These are phyloP conservation scores for Alcis repandata DNA, from an alignment of 2,888 invertebrate genomes.

Conservation along the genomic window DNA sequence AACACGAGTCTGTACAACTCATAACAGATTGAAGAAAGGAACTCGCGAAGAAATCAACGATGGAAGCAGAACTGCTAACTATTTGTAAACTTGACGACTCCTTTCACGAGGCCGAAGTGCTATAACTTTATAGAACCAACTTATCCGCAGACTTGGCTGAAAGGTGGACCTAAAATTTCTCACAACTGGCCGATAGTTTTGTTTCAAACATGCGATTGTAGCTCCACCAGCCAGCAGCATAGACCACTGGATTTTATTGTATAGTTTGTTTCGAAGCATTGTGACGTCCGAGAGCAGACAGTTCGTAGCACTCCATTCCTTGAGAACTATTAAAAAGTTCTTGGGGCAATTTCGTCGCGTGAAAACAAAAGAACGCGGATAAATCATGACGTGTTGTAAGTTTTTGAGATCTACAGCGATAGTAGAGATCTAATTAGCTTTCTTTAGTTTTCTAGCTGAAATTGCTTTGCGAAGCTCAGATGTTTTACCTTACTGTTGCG, in stretches of 20 bases:
- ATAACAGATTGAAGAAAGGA: conserved; percentile 14
- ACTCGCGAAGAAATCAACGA: conserved; percentile 22
- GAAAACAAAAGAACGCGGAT: conserved; percentile 13
- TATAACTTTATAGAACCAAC: background rate
- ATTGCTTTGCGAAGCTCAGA: too few relatives aligned
- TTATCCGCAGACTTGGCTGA: background rate
- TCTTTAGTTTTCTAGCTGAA: background rate
- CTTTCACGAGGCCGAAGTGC: conserved; percentile 14
- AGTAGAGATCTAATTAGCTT: background rate
- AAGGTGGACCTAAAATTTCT: background rate
- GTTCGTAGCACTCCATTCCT: conserved; percentile 5
- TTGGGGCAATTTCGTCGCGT: conserved; percentile 9
- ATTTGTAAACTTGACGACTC: conserved; percentile 31
- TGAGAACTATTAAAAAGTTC: conserved; percentile 22
- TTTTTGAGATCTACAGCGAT: background rate
- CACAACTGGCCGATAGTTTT: background rate
- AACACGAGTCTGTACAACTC: background rate
- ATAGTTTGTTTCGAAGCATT: conserved; percentile 12
- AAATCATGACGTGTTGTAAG: conserved; percentile 2
- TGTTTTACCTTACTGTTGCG: too few relatives aligned
- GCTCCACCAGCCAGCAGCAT: background rate
- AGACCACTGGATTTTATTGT: background rate
- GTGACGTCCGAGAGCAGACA: conserved; percentile 10
- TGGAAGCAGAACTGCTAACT: conserved; percentile 19
- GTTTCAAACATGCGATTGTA: background rate